Conservation (phyloP, 2,888 invertebrate species). For the Drosophila affinis region DNA sequence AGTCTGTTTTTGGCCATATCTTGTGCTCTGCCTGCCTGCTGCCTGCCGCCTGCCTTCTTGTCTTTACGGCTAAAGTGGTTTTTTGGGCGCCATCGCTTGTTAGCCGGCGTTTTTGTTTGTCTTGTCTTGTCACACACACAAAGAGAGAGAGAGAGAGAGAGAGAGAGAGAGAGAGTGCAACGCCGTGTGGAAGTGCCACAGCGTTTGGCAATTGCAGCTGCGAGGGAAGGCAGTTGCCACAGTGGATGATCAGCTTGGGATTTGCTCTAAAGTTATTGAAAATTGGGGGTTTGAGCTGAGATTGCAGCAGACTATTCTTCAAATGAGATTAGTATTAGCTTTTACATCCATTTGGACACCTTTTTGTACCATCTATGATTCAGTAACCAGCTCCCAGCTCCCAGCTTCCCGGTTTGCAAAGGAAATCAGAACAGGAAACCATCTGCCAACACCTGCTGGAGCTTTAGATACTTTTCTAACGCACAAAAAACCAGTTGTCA, state of each 20-base stretch:
- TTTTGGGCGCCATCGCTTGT: conserved; percentile 70
- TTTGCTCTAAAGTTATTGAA: neutral
- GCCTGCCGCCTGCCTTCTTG: conserved; percentile 43
- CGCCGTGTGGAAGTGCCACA: conserved; percentile 45
- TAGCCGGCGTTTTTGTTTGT: conserved; percentile 68
- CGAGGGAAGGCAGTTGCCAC: neutral
- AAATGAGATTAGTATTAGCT: neutral
- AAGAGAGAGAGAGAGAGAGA: neutral
- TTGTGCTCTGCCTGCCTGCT: conserved; percentile 38
- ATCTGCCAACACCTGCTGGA: conserved; percentile 16
- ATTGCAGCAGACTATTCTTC: neutral
- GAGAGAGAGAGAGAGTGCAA: conserved; percentile 38
- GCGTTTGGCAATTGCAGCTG: conserved; percentile 12
- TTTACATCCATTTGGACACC: conserved; percentile 1
- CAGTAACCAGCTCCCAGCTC: conserved; percentile 9
- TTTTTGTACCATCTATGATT: neutral
- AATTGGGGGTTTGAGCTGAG: neutral
- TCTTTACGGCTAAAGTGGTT: conserved; percentile 61
- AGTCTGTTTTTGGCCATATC: conserved; percentile 57
- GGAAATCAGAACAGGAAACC: conserved; percentile 46
- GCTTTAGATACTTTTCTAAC: too few relatives aligned
- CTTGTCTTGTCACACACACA: conserved; percentile 48
- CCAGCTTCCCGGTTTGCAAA: conserved; percentile 21
- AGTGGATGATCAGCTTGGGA: neutral
- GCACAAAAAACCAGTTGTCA: conserved; percentile 35